These are phyloP conservation scores for Oncorhynchus gorbuscha DNA, from an alignment of 2,113 vertebrate species.

Conservation along the genomic window DNA sequence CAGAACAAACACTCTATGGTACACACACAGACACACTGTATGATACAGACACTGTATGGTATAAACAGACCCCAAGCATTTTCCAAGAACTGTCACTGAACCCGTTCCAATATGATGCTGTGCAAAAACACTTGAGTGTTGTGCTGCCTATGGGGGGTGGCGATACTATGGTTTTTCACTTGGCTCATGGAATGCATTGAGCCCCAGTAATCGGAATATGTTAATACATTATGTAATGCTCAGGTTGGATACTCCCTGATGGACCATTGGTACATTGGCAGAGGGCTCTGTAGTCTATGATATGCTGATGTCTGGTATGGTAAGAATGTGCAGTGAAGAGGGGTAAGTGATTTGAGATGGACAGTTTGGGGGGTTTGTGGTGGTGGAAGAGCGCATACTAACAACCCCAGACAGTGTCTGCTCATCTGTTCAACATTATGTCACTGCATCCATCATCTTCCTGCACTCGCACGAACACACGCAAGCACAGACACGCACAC, in stretches of 20 bases:
- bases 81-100: neutral
- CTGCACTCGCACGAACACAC: neutral
- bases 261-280: neutral
- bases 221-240: neutral
- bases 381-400: no score
- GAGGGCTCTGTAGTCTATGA: neutral
- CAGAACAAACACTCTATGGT: constrained; percentile 7
- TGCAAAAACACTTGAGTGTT: neutral
- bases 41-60: neutral
- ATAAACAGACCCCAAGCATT: neutral
- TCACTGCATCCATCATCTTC: constrained; percentile 68
- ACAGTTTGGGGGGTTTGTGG: neutral
- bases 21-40: constrained; percentile 9
- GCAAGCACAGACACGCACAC: neutral
- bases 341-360: constrained; percentile 21
- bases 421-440: constrained; percentile 52
- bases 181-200: constrained; percentile 4
- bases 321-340: neutral
- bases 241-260: neutral
- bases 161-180: neutral
- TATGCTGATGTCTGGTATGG: neutral
- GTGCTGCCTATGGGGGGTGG: neutral
- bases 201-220: neutral
- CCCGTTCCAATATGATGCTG: neutral
- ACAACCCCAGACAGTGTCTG: constrained; percentile 1